Evolutionary conservation across 2,888 invertebrate genomes (phyloP).

Genomic region (Cheilosia soror): DNA sequence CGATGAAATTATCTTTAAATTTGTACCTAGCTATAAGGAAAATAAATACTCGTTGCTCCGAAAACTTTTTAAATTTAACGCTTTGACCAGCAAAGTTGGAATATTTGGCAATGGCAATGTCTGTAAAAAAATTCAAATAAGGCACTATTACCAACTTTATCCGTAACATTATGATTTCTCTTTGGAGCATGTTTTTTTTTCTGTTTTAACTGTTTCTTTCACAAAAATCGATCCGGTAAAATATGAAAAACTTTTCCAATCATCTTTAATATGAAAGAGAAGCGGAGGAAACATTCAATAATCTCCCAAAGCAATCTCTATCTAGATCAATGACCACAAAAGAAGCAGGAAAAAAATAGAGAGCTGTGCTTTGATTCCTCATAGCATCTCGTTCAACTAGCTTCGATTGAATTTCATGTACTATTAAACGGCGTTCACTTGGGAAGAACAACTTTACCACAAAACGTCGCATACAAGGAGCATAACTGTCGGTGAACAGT

Average conservation of each 20-base stretch:
- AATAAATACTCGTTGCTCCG: no score
- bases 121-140: background rate
- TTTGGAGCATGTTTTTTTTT: background rate
- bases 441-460: conserved; percentile 58
- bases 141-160: conserved; percentile 11
- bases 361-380: conserved; percentile 34
- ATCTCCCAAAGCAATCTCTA: conserved; percentile 35
- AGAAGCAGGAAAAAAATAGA: conserved; percentile 11
- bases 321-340: conserved; percentile 36
- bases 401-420: conserved; percentile 70
- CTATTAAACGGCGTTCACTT: conserved; percentile 60
- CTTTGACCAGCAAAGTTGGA: no score
- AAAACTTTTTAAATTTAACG: no score
- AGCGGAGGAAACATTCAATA: conserved; percentile 22
- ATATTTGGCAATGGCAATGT: background rate
- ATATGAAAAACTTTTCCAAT: conserved; percentile 52
- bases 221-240: conserved; percentile 25
- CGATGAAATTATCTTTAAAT: no score
- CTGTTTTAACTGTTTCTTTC: background rate
- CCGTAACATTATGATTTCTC: conserved; percentile 1
- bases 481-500: conserved; percentile 33
- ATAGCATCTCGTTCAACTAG: conserved; percentile 41
- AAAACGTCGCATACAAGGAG: conserved; percentile 36
- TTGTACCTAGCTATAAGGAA: no score
- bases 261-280: conserved; percentile 25